These are phyloP conservation scores for Oriolus oriolus DNA, from an alignment of 2,113 vertebrate species.

Conservation along the genomic window DNA sequence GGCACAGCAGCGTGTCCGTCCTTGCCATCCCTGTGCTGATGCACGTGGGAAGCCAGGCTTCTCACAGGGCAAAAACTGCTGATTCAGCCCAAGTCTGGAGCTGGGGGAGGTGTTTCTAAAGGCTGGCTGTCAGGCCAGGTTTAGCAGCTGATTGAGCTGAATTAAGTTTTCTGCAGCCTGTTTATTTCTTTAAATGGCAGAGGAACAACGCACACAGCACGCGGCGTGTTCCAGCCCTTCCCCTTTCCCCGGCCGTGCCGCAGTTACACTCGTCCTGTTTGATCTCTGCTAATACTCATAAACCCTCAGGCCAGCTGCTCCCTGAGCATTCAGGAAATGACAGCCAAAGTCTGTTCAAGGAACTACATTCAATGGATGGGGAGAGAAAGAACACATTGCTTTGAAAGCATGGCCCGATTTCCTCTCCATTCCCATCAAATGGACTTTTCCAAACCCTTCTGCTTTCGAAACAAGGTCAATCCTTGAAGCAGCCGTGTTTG, in stretches of 20 bases:
- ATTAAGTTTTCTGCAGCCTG: conserved; percentile 12
- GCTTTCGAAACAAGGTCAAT: neutral
- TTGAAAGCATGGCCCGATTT: neutral
- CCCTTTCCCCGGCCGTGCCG: neutral
- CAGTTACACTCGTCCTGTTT: neutral
- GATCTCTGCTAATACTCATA: neutral
- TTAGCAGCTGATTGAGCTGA: conserved; percentile 9
- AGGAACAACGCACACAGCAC: accelerated
- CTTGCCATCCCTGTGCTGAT: neutral
- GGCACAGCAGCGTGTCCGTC: accelerated
- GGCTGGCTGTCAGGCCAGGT: neutral
- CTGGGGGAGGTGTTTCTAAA: neutral
- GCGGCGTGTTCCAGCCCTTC: neutral
- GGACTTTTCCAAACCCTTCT: neutral
- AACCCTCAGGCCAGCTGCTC: neutral
- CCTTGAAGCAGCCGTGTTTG: neutral
- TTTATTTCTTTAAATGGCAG: conserved; percentile 11
- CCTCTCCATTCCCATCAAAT: neutral
- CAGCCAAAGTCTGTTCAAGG: neutral
- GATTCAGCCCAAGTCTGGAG: neutral
- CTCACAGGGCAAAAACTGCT: neutral
- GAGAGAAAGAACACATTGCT: neutral
- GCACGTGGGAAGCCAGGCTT: neutral
- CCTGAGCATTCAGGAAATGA: neutral
- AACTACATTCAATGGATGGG: neutral